Percentiles rank a stretch among this genome's conserved stretches.
These are phyloP conservation scores for Cydia fagiglandana DNA, from an alignment of 1,140 invertebrate species.

Conservation along the genomic window DNA sequence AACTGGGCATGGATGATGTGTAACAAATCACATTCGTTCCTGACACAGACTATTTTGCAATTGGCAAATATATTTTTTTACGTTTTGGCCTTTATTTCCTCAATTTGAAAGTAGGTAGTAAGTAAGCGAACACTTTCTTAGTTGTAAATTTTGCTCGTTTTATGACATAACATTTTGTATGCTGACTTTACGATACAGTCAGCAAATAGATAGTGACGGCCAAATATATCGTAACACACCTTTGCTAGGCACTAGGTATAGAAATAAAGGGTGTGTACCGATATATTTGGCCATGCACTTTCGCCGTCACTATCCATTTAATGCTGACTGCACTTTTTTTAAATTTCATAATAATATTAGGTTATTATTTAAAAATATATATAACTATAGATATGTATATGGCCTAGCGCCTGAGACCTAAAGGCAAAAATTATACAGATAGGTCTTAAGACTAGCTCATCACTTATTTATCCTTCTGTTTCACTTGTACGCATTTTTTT, in stretches of 20 bases:
- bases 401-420: too few species aligned
- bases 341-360: too few species aligned
- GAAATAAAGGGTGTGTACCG: too few species aligned
- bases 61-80: neutral
- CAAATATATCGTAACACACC: too few species aligned
- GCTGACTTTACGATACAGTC: neutral
- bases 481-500: neutral
- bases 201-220: too few species aligned
- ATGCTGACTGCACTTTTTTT: too few species aligned
- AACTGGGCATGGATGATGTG: conserved; percentile 8
- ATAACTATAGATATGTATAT: too few species aligned
- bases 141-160: neutral
- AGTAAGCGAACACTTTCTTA: neutral
- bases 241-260: too few species aligned
- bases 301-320: too few species aligned
- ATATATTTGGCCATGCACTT: too few species aligned
- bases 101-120: neutral
- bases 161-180: neutral
- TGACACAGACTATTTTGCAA: neutral
- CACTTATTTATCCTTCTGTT: neutral
- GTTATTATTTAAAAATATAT: too few species aligned
- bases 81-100: neutral
- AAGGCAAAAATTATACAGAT: neutral
- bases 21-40: conserved; percentile 26
- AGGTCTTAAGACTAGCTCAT: neutral